These are phyloP conservation scores for Triplophysa yarkandensis DNA, from an alignment of 2,797 vertebrate species.

Conservation along the genomic window DNA sequence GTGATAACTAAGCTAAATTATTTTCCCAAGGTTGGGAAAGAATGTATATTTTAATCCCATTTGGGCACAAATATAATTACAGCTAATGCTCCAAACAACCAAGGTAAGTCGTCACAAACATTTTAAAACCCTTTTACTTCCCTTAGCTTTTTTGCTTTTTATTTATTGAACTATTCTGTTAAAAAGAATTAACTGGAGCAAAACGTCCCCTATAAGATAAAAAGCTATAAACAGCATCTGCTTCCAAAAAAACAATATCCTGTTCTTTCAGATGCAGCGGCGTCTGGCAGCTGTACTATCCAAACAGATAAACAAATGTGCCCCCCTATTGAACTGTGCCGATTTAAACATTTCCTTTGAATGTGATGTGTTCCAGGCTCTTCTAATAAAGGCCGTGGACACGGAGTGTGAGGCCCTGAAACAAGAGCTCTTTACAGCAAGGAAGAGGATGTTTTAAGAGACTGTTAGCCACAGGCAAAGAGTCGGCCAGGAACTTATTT, in stretches of 20 bases:
- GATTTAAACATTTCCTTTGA: constrained; percentile 76
- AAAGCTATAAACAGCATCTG: constrained; percentile 13
- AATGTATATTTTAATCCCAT: neutral
- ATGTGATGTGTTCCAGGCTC: constrained; percentile 71
- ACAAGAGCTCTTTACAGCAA: constrained; percentile 75
- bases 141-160: neutral
- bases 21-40: too few relatives aligned
- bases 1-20: too few relatives aligned
- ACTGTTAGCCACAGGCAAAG: constrained; percentile 74
- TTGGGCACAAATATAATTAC: neutral
- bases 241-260: constrained; percentile 41
- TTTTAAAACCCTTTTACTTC: too few relatives aligned
- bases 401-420: constrained; percentile 70
- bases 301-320: constrained; percentile 78
- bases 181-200: neutral
- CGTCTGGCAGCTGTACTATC: constrained; percentile 53
- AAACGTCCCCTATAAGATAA: neutral
- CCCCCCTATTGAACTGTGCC: constrained; percentile 67
- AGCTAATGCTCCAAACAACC: neutral
- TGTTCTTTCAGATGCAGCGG: constrained; percentile 3
- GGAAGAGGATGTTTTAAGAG: constrained; percentile 75
- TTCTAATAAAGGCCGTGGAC: constrained; percentile 73
- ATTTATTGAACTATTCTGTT: neutral
- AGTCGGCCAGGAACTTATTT: constrained; percentile 85
- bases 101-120: too few relatives aligned